Percentiles rank a stretch among this genome's conserved stretches.
These are phyloP conservation scores for Spinibarbus caldwelli DNA, from an alignment of 2,797 vertebrate genomes.

Conservation along the genomic window DNA sequence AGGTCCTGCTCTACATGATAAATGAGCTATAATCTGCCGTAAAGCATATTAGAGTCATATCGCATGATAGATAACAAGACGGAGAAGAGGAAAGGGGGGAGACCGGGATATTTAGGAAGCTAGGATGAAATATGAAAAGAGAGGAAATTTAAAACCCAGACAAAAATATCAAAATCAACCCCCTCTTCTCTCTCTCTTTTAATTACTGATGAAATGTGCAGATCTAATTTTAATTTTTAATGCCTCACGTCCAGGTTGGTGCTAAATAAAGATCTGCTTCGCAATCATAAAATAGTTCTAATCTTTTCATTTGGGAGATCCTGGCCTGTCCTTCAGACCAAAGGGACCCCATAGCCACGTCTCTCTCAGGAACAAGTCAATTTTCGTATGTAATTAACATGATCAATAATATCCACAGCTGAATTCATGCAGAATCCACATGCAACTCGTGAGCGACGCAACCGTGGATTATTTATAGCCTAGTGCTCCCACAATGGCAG, in stretches of 20 bases:
- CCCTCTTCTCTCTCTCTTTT: slow-evolving; percentile 43
- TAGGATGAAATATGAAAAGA: slow-evolving; percentile 76
- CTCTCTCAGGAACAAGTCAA: not conserved
- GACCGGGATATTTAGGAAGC: slow-evolving; percentile 52
- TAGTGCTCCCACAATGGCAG: slow-evolving; percentile 47
- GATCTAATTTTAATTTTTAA: slow-evolving; percentile 72
- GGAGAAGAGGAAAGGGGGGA: slow-evolving; percentile 55
- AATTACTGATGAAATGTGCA: slow-evolving; percentile 69
- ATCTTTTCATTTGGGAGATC: not conserved
- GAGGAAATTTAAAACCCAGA: slow-evolving; percentile 77
- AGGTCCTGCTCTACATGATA: slow-evolving; percentile 71
- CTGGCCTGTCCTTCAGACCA: not conserved
- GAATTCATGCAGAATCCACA: slow-evolving; percentile 18
- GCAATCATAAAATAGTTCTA: not conserved
- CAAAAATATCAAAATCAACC: slow-evolving; percentile 74
- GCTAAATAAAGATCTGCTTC: slow-evolving; percentile 42
- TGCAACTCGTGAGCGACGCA: slow-evolving; percentile 23
- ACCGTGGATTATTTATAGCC: slow-evolving; percentile 52
- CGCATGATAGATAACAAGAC: slow-evolving; percentile 71
- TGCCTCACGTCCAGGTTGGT: slow-evolving; percentile 55
- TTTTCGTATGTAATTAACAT: slow-evolving; percentile 33
- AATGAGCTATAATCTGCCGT: slow-evolving; percentile 72
- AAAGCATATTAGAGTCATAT: slow-evolving; percentile 79
- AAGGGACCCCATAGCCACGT: not conserved
- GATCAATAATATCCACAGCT: slow-evolving; percentile 40